phyloP scores from a whole-genome alignment of 1,140 invertebrate genomes.

The Pseudomyrmex concolor region DNA sequence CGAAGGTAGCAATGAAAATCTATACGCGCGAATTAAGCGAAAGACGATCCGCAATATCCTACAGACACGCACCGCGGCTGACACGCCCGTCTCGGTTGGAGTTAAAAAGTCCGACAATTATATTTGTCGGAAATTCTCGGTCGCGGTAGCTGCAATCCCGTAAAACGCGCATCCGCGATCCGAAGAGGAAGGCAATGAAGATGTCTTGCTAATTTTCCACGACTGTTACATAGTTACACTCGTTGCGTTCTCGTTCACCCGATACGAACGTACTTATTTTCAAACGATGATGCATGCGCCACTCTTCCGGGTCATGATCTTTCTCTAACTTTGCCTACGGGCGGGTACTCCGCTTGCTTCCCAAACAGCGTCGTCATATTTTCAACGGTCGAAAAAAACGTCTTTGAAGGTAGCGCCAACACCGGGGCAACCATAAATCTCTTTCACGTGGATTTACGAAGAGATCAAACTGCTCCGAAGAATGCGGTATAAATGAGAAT shows the following conservation, averaged over 20 bases:
- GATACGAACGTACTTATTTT: slow-evolving; percentile 29
- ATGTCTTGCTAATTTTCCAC: slow-evolving; percentile 19
- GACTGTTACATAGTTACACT: slow-evolving; percentile 34
- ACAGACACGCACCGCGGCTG: background rate
- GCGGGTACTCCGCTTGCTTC: background rate
- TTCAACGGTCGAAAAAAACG: background rate
- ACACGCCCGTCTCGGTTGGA: background rate
- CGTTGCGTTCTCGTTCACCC: slow-evolving; percentile 4
- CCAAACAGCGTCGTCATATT: slow-evolving; percentile 35
- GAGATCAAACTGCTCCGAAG: slow-evolving; percentile 12
- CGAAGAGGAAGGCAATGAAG: background rate
- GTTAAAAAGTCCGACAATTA: slow-evolving; percentile 33
- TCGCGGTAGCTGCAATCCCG: slow-evolving; percentile 37
- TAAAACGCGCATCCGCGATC: slow-evolving; percentile 13
- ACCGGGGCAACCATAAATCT: slow-evolving; percentile 33
- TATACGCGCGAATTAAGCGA: slow-evolving; percentile 68
- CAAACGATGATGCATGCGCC: slow-evolving; percentile 26
- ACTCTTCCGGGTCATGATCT: slow-evolving; percentile 35
- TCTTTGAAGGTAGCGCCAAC: background rate
- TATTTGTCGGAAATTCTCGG: slow-evolving; percentile 30
- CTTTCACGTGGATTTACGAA: slow-evolving; percentile 24
- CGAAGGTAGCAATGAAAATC: slow-evolving; percentile 55
- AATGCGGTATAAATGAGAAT: slow-evolving; percentile 51
- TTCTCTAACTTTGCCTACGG: slow-evolving; percentile 18
- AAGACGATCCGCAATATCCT: slow-evolving; percentile 60